phyloP scores from a whole-genome alignment of 2,797 vertebrate genomes.

The Sphenodon punctatus region DNA sequence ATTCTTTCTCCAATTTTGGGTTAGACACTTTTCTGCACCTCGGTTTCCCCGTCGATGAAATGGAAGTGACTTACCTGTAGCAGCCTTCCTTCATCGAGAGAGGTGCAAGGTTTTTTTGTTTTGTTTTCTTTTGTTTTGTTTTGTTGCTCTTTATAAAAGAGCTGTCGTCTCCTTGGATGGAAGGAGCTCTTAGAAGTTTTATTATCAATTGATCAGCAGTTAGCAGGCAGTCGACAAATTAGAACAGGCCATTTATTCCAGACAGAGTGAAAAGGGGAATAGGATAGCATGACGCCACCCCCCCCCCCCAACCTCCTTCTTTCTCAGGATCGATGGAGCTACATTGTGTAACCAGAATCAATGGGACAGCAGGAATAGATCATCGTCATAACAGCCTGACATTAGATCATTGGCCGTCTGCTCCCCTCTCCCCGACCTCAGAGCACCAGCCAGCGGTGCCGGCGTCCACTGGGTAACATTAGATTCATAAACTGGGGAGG shows the following conservation, averaged over 20 bases:
- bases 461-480: neutral
- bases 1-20: neutral
- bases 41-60: neutral
- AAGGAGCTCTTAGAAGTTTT: constrained; percentile 26
- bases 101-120: too few relatives aligned
- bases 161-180: neutral
- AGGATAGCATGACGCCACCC: constrained; percentile 1
- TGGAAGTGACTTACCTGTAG: too few relatives aligned
- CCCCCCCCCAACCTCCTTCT: neutral
- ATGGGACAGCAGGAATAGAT: constrained; percentile 65
- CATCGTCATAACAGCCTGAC: constrained; percentile 52
- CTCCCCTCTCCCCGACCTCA: neutral
- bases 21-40: neutral
- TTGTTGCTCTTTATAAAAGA: too few relatives aligned
- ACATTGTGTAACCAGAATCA: constrained; percentile 72
- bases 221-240: constrained; percentile 62
- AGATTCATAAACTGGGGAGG: constrained; percentile 45
- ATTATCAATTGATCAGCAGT: constrained; percentile 57
- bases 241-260: constrained; percentile 40
- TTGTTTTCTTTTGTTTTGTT: too few relatives aligned
- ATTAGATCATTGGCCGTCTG: constrained; percentile 12
- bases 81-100: too few relatives aligned
- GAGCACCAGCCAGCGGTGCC: neutral
- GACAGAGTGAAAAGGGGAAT: neutral
- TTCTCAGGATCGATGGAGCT: constrained; percentile 55